Percentiles rank a stretch among this genome's conserved stretches.
Conservation (phyloP, 2,888 invertebrate genomes). For the Pherbina coryleti region DNA sequence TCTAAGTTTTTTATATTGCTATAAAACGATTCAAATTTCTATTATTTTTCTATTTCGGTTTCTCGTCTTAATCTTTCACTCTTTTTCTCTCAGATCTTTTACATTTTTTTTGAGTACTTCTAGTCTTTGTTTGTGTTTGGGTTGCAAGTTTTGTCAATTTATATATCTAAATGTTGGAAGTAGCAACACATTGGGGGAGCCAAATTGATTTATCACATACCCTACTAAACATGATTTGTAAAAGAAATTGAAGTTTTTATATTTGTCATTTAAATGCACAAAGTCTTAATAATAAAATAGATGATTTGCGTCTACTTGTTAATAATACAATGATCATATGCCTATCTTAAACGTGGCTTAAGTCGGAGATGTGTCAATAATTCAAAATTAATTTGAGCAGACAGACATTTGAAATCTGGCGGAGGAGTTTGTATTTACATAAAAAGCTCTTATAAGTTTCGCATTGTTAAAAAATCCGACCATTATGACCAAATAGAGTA, state of each 20-base stretch:
- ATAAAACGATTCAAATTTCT: too few relatives aligned
- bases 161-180: background rate
- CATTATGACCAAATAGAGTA: background rate
- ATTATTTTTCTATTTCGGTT: too few relatives aligned
- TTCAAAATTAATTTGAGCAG: constrained; percentile 6
- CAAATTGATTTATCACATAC: background rate
- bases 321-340: too few relatives aligned
- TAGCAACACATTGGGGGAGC: background rate
- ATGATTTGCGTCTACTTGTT: too few relatives aligned
- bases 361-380: constrained; percentile 2
- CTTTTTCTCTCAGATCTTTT: too few relatives aligned
- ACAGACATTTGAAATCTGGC: background rate
- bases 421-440: constrained; percentile 18
- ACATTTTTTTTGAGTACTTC: too few relatives aligned
- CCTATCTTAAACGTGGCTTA: constrained; percentile 23
- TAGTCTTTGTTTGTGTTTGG: too few relatives aligned
- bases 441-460: constrained; percentile 1
- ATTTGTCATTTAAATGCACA: constrained; percentile 30
- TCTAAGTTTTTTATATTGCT: too few relatives aligned
- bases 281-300: constrained; percentile 11
- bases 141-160: too few relatives aligned
- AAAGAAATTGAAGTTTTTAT: background rate
- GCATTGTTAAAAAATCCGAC: background rate
- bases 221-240: background rate
- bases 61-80: too few relatives aligned